Conservation (phyloP, 2,888 invertebrate genomes). For the Macrophya annulata region DNA sequence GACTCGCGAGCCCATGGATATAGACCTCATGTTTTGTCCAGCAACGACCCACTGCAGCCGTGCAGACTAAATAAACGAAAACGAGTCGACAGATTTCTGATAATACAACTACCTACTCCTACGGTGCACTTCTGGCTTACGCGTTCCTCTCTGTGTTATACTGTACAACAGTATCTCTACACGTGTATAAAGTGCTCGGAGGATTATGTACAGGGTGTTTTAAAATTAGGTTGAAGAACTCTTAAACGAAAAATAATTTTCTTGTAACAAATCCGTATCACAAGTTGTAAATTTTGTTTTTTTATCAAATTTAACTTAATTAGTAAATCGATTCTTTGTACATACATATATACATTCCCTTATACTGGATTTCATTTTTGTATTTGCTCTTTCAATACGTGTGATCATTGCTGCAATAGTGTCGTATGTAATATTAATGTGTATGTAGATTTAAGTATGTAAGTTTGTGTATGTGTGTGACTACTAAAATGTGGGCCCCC, state of each 20-base stretch:
- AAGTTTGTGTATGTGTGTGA: neutral
- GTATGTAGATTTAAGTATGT: slow-evolving; percentile 20
- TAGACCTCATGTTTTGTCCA: slow-evolving; percentile 74
- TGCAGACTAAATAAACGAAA: slow-evolving; percentile 58
- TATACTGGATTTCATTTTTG: neutral
- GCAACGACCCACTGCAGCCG: slow-evolving; percentile 59
- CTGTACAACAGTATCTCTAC: slow-evolving; percentile 1
- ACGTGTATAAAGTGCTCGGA: neutral
- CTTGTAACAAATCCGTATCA: neutral
- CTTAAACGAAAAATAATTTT: neutral
- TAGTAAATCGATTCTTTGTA: neutral
- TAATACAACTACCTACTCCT: slow-evolving; percentile 59
- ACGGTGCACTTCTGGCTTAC: slow-evolving; percentile 33
- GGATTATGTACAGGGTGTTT: neutral
- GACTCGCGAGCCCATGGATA: slow-evolving; percentile 65
- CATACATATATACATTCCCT: neutral
- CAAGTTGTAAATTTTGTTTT: neutral
- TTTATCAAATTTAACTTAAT: neutral
- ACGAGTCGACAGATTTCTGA: slow-evolving; percentile 63
- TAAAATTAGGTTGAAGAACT: neutral
- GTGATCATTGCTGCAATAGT: neutral
- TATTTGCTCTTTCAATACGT: neutral
- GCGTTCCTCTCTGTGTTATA: slow-evolving; percentile 13
- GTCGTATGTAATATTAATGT: neutral
- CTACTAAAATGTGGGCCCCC: slow-evolving; percentile 16